Evolutionary conservation across 23 tunicate species (phyloP).

Genomic region (Diplosoma virens): DNA sequence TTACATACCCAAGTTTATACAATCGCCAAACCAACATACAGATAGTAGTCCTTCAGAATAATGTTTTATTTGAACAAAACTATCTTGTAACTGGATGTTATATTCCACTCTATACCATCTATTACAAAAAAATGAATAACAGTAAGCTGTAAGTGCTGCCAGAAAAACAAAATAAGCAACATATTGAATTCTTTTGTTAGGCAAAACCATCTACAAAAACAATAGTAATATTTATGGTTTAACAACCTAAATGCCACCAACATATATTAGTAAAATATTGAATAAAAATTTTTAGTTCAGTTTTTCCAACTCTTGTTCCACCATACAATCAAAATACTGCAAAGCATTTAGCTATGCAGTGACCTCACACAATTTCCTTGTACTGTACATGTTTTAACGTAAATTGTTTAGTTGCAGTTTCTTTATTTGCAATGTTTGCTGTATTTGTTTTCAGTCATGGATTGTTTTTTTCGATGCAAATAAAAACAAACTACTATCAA

Average conservation of each 20-base stretch:
- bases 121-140: not conserved
- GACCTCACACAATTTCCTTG: too few relatives aligned
- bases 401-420: too few relatives aligned
- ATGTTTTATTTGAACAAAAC: not conserved
- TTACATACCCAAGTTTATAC: not conserved
- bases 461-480: too few relatives aligned
- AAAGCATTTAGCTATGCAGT: too few relatives aligned
- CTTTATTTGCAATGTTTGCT: too few relatives aligned
- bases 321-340: too few relatives aligned
- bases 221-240: not conserved
- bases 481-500: too few relatives aligned
- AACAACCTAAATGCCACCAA: not conserved
- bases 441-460: too few relatives aligned
- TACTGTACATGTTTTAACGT: too few relatives aligned
- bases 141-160: not conserved
- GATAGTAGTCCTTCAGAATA: slow-evolving; percentile 3
- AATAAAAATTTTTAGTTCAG: too few relatives aligned
- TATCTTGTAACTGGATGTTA: not conserved
- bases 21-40: slow-evolving; percentile 26
- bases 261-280: not conserved
- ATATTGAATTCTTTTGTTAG: not conserved
- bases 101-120: slow-evolving; percentile 5
- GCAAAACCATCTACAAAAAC: not conserved
- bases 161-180: not conserved
- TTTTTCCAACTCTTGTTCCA: too few relatives aligned